Base-by-base conservation (phyloP, 2,113 vertebrate genomes). In the Peucedramus taeniatus region DNA sequence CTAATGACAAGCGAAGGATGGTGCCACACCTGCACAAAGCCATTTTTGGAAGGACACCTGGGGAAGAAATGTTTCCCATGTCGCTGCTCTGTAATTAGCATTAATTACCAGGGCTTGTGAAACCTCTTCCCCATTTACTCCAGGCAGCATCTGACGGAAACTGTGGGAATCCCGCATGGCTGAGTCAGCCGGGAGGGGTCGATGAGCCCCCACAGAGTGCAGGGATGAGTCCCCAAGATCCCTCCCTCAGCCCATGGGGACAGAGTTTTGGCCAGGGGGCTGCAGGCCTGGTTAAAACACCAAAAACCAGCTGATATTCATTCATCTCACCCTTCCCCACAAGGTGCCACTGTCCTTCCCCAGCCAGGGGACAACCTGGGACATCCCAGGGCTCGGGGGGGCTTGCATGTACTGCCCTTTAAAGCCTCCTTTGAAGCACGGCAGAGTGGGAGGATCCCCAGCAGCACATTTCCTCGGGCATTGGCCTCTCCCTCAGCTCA, bases 1-100 rank as follows among this genome's bases (percentile, higher is more conserved):
- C 86, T 94, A 92, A 97, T 93, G 93, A 96, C 90, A 95, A 90
- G 92, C 15, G 4, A 81, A 68, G 83, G 89, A 75, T 74, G 83
- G 56, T 68, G 90, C 92, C 94, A 96, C 93, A 94, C 96, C 96
- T 89, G 80, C 80, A 90, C 56, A 60, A 72, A 96, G 83, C 84
- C 95, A 89, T 95, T 96, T 97, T 96, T 91, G 96, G 95, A 96
- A 97, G 88, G 96, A 89, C 92, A 96, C 92, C 94, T 88, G 89
- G 92, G 92, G 96, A 96, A 96, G 86, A 89, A 94, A 89, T 87
- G 85, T 94, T 95, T 97, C 94, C 63, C 93, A 92, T 93, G 95
- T 83, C 51, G 77, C 93, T 97, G 92, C 90, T 97, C 94, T 97
- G 93, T 96, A 96, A 97, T 97, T 96, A 96, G 90, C 94, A 93